Conservation (phyloP, 2,888 invertebrate species). For the Limnephilus marmoratus region DNA sequence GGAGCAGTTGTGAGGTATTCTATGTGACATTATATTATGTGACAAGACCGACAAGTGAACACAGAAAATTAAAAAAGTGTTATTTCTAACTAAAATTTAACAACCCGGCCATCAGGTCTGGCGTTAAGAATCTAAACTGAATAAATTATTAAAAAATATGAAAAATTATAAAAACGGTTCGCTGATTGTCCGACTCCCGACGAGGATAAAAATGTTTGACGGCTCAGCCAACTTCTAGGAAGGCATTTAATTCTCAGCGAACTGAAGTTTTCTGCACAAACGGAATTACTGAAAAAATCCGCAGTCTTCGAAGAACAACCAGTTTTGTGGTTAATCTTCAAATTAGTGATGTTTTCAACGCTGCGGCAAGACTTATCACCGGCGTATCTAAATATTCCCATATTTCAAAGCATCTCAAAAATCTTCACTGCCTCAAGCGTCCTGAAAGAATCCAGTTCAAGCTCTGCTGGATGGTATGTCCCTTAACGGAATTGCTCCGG, state of each 20-base stretch:
- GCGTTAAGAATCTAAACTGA: constrained; percentile 17
- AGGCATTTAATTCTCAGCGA: background rate
- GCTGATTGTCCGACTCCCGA: background rate
- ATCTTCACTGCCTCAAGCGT: too few relatives aligned
- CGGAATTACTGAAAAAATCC: background rate
- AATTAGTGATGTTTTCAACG: background rate
- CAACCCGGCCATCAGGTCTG: background rate
- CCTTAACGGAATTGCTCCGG: too few relatives aligned
- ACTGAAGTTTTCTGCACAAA: background rate
- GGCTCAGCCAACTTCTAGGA: background rate
- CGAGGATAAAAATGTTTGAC: constrained; percentile 4
- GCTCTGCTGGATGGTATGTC: too few relatives aligned
- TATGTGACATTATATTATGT: too few relatives aligned
- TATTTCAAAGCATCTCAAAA: too few relatives aligned
- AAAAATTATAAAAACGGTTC: constrained; percentile 24
- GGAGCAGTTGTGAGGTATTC: too few relatives aligned
- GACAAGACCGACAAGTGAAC: too few relatives aligned
- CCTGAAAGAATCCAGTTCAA: too few relatives aligned
- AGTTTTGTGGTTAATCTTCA: background rate
- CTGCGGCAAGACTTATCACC: too few relatives aligned
- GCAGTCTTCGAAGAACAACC: background rate
- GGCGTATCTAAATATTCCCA: too few relatives aligned
- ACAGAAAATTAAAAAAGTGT: too few relatives aligned
- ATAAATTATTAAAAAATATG: constrained; percentile 38
- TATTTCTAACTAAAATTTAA: too few relatives aligned